These are phyloP conservation scores for Mesochorus sp. DNA, from an alignment of 2,888 invertebrate species.

Conservation along the genomic window DNA sequence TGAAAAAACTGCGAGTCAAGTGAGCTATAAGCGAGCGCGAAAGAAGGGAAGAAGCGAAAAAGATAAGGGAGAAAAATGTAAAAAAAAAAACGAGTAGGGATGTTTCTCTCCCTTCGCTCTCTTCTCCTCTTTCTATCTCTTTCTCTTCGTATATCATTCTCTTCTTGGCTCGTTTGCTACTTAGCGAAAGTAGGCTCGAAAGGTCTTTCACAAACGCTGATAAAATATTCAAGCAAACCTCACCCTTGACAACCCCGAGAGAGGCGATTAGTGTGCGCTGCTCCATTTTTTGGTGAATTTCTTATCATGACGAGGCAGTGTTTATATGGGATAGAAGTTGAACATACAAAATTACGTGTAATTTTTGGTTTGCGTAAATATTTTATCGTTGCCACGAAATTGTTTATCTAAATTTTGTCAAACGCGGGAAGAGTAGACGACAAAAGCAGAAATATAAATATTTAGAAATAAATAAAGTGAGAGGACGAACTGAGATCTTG, in stretches of 20 bases:
- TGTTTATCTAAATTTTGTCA: not conserved
- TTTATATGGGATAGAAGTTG: conserved; percentile 38
- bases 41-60: not conserved
- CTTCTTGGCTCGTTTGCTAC: conserved; percentile 20
- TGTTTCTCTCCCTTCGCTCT: conserved; percentile 20
- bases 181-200: conserved; percentile 32
- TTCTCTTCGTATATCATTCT: not conserved
- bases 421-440: no score
- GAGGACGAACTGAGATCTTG: no score
- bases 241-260: conserved; percentile 24
- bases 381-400: not conserved
- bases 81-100: conserved; percentile 28
- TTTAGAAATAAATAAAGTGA: not conserved
- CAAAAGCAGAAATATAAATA: no score
- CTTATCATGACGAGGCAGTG: not conserved
- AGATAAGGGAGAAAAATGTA: conserved; percentile 55
- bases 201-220: conserved; percentile 32
- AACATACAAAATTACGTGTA: conserved; percentile 9
- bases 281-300: conserved; percentile 31
- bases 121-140: not conserved
- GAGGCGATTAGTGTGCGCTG: conserved; percentile 29
- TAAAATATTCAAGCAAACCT: conserved; percentile 51
- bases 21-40: not conserved
- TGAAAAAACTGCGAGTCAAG: conserved; percentile 17
- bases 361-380: not conserved